A percentile compares a stretch with the other conserved stretches of the same genome.
These are phyloP conservation scores for Protodeltote pygarga DNA, from an alignment of 2,888 invertebrate genomes.

Conservation along the genomic window DNA sequence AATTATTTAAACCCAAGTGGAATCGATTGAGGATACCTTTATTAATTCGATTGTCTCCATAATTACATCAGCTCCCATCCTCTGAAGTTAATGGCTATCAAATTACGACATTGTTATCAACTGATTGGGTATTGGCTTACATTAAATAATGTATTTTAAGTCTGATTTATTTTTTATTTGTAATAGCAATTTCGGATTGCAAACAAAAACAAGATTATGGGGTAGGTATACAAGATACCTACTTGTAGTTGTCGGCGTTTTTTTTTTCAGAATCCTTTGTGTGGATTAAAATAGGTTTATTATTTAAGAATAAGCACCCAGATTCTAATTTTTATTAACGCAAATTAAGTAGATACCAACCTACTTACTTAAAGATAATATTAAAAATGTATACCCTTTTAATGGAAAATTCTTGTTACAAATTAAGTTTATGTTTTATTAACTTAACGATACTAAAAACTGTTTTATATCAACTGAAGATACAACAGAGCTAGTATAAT, in stretches of 20 bases:
- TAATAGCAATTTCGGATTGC: constrained; percentile 15
- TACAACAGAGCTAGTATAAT: constrained; percentile 9
- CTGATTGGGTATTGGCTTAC: constrained; percentile 55
- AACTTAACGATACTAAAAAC: constrained; percentile 20
- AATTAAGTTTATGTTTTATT: constrained; percentile 12
- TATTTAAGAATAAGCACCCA: neutral
- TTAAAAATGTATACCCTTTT: constrained; percentile 28
- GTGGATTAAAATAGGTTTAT: neutral
- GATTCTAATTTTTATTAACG: constrained; percentile 31
- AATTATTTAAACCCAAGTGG: constrained; percentile 16
- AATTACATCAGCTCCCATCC: constrained; percentile 49
- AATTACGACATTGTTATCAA: constrained; percentile 54
- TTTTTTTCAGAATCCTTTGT: neutral
- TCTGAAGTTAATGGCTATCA: constrained; percentile 54
- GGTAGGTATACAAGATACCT: no score
- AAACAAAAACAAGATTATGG: neutral
- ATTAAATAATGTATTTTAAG: constrained; percentile 36
- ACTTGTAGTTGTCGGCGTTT: neutral
- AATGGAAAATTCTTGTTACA: constrained; percentile 37
- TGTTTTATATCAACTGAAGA: constrained; percentile 24
- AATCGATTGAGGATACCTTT: constrained; percentile 55
- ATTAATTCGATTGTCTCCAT: constrained; percentile 53
- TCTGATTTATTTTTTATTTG: constrained; percentile 34
- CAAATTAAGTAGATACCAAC: constrained; percentile 22
- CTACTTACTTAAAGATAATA: constrained; percentile 10